These are phyloP conservation scores for Proteles cristata DNA, from an alignment of 2,113 vertebrate genomes.

Conservation along the genomic window DNA sequence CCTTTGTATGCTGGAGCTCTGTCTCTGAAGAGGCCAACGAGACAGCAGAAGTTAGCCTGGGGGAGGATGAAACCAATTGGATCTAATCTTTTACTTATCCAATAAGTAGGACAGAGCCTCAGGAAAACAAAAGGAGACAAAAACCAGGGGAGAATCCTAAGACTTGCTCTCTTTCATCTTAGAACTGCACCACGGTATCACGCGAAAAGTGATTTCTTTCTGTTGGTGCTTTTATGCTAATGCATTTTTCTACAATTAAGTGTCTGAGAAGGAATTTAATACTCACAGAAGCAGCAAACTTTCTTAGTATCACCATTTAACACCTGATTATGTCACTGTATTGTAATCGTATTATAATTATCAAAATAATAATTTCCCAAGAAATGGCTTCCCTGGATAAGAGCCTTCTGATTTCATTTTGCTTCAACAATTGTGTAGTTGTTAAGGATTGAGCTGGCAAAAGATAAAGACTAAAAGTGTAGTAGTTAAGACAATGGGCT, in stretches of 20 bases:
- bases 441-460: neutral
- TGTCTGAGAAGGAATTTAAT: conserved; percentile 19
- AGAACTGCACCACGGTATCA: neutral
- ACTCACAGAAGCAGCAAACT: neutral
- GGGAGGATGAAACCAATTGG: conserved; percentile 41
- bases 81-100: conserved; percentile 57
- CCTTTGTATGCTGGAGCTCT: neutral
- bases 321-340: neutral
- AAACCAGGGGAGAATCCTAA: conserved; percentile 35
- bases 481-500: neutral
- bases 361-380: neutral
- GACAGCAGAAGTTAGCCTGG: neutral
- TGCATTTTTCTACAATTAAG: neutral
- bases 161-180: conserved; percentile 44
- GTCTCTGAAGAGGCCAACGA: neutral
- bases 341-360: neutral
- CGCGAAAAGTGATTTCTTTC: neutral
- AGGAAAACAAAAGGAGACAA: conserved; percentile 34
- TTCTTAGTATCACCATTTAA: neutral
- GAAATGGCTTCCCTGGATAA: neutral
- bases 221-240: neutral
- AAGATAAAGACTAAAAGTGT: neutral
- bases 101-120: conserved; percentile 6
- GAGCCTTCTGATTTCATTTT: neutral
- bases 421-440: neutral